Conservation (phyloP, 2,888 invertebrate species). For the Dynastes grantii region DNA sequence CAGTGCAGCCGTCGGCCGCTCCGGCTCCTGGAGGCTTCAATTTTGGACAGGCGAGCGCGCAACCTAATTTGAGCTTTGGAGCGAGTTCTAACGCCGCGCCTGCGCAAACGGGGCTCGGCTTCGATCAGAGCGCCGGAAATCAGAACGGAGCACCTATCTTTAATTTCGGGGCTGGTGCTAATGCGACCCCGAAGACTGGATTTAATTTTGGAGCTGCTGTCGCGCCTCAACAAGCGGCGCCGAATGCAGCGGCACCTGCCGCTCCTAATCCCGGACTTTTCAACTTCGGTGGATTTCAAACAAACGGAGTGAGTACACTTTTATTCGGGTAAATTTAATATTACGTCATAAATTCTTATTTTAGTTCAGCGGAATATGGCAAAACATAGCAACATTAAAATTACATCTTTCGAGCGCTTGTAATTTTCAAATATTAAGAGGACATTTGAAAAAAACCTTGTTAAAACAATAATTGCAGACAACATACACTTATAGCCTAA, state of each 20-base stretch:
- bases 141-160: constrained; percentile 29
- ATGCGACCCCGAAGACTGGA: constrained; percentile 56
- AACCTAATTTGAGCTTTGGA: constrained; percentile 34
- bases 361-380: no score
- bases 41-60: constrained; percentile 56
- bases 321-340: not conserved
- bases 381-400: no score
- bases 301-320: constrained; percentile 57
- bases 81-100: constrained; percentile 2
- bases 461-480: no score
- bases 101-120: not conserved
- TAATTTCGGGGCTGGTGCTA: constrained; percentile 56
- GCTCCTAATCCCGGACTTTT: constrained; percentile 63
- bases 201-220: constrained; percentile 65
- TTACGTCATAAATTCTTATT: no score
- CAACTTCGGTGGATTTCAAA: constrained; percentile 65
- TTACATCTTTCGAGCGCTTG: no score
- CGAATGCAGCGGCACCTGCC: constrained; percentile 51
- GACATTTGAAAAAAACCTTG: no score
- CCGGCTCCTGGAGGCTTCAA: constrained; percentile 63
- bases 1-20: constrained; percentile 47
- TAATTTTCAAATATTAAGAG: no score
- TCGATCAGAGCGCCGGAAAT: constrained; percentile 54
- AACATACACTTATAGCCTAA: no score
- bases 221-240: constrained; percentile 18